Percentiles rank a stretch among this genome's conserved stretches.
Evolutionary conservation across 2,113 vertebrate species (phyloP).

Genomic region (Ochotona princeps): DNA sequence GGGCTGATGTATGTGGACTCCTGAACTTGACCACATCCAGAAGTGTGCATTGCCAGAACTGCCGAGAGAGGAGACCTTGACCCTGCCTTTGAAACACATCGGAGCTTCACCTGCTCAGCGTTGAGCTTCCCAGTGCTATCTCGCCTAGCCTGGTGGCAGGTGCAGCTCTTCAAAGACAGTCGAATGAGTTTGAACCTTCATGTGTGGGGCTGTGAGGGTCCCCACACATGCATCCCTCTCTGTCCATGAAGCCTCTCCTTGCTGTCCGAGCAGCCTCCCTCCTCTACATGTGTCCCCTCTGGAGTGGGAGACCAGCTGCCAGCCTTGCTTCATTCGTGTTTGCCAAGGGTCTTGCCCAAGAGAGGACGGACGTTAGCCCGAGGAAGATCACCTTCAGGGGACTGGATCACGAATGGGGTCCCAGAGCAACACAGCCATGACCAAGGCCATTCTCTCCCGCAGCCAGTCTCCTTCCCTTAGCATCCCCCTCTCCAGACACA

Average conservation of each 20-base stretch:
- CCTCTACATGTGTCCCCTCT: neutral
- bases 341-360: neutral
- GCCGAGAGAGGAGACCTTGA: neutral
- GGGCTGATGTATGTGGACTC: neutral
- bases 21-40: neutral
- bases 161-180: neutral
- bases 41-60: neutral
- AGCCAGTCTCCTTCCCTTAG: neutral
- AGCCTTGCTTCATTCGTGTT: neutral
- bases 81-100: neutral
- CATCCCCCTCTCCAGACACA: neutral
- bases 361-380: neutral
- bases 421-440: neutral
- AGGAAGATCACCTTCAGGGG: too few species aligned
- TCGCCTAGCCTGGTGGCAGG: neutral
- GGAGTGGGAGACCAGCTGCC: neutral
- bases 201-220: neutral
- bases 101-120: neutral
- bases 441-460: accelerated
- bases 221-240: neutral
- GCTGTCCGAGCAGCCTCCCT: neutral
- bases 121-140: accelerated
- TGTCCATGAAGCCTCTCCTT: neutral
- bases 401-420: neutral
- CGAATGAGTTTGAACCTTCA: too few species aligned